Base-by-base conservation (phyloP, 2,797 vertebrate species). In the Spinibarbus caldwelli region DNA sequence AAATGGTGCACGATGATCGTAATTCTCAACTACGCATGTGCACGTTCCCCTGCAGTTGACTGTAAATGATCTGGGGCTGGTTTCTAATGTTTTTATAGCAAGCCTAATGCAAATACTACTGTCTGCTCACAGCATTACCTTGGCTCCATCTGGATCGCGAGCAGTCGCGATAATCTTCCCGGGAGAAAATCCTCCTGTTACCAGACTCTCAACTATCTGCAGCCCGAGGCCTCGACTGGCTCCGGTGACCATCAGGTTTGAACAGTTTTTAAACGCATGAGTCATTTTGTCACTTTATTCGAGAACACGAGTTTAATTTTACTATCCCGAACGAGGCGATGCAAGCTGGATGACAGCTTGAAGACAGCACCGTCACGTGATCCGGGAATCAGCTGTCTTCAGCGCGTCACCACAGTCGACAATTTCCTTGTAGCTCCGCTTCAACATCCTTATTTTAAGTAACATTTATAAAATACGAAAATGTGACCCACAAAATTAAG, bases 211-310 rank as follows among this genome's bases (percentile, higher is more conserved):
- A 41, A 95, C 94, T 43, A 95, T 86, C 68, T 95, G 93, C 81
- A 95, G 88, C 0, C 94, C 94, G 76, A 95, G 92, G 11, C 95
- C 93, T 0, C 92, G 92, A 71, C 86, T 95, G 47, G 91, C 93
- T 43, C 94, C 94, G 1, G 96, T 96, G 36, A 96, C 92, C 92
- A 96, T 89, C 67, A 97, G 91, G 6, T 94, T 94, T 59, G 92
- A 88, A 83, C 95, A 95, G 36, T 86, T 85, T 78, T 83, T 87
- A 66, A 94, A 94, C 0, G 52, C 82, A 0, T 67, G 75, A 8
- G 70, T 90, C 93, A 94, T 95, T 2, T 9, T 77, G 31, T 47
- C 26, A 34, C 19, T 54, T 59, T 75, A 64, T 36, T 47, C 1
- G 38, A 34, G 9, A 57, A 14, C 8, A 6, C 11, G 12, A 54